Percentiles rank a stretch among this genome's conserved stretches.
Evolutionary conservation across 2,888 invertebrate species (phyloP).

Genomic region (Aricia artaxerxes): DNA sequence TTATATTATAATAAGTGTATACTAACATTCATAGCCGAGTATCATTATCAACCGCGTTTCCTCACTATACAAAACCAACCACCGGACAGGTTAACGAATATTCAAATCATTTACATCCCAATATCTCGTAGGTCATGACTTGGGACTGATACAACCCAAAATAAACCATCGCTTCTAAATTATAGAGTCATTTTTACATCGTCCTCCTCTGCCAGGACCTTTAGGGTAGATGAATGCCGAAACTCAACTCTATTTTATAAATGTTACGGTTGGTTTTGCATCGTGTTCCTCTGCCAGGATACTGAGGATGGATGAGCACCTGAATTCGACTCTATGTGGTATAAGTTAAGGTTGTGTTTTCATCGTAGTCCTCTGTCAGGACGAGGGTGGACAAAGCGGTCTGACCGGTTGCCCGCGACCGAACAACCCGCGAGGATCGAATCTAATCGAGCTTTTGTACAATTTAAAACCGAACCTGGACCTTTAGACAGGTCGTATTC

Average conservation of each 20-base stretch:
- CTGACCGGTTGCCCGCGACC: constrained; percentile 64
- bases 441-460: constrained; percentile 22
- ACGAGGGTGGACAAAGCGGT: constrained; percentile 74
- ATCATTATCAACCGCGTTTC: background rate
- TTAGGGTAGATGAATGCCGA: background rate
- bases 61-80: background rate
- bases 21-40: too few relatives aligned
- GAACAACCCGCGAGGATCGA: constrained; percentile 40
- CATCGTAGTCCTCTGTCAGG: background rate
- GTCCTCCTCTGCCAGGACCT: background rate
- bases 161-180: background rate
- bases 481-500: background rate
- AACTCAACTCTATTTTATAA: background rate
- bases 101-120: constrained; percentile 15
- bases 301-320: background rate
- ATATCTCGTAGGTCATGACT: constrained; percentile 22
- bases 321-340: background rate
- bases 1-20: too few relatives aligned
- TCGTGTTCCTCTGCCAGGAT: background rate
- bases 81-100: constrained; percentile 15
- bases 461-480: constrained; percentile 4
- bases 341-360: background rate
- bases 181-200: background rate
- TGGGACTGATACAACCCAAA: background rate
- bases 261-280: background rate